Percentiles rank a stretch among this genome's conserved stretches.
Conservation (phyloP, 2,797 vertebrate genomes). For the Anisognathus igniventris region DNA sequence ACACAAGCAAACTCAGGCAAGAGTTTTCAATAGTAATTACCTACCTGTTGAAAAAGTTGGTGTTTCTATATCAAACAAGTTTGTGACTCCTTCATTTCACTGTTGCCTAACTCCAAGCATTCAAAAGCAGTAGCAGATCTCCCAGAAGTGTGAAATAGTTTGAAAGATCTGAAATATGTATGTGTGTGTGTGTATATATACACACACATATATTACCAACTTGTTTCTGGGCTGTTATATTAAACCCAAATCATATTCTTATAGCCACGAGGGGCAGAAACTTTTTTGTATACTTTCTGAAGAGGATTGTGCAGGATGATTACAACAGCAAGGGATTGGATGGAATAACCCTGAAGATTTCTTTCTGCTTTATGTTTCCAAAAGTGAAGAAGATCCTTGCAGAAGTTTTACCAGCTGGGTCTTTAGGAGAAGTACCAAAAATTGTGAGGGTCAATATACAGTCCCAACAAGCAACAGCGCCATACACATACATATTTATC, state of each 20-base stretch:
- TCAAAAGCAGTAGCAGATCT: background rate
- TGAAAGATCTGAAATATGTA: background rate
- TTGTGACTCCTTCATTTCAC: background rate
- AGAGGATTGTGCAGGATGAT: rapidly evolving
- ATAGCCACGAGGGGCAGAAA: background rate
- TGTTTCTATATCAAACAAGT: background rate
- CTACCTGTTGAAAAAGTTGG: background rate
- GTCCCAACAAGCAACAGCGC: background rate
- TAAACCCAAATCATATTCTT: background rate
- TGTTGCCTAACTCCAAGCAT: background rate
- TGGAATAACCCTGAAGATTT: background rate
- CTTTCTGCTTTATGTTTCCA: background rate
- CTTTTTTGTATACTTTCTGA: background rate
- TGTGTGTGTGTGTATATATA: background rate
- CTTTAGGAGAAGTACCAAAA: background rate
- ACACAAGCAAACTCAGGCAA: background rate
- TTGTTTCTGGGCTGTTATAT: background rate
- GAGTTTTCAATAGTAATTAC: background rate
- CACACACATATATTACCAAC: background rate
- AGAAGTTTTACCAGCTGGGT: background rate
- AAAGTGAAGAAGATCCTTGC: background rate
- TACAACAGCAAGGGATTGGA: background rate
- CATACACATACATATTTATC: background rate
- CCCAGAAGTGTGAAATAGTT: background rate
- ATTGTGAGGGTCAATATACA: background rate